These are phyloP conservation scores for Halichondria panicea DNA, from an alignment of 37 sponge, comb jelly and placozoan genomes.

Conservation along the genomic window DNA sequence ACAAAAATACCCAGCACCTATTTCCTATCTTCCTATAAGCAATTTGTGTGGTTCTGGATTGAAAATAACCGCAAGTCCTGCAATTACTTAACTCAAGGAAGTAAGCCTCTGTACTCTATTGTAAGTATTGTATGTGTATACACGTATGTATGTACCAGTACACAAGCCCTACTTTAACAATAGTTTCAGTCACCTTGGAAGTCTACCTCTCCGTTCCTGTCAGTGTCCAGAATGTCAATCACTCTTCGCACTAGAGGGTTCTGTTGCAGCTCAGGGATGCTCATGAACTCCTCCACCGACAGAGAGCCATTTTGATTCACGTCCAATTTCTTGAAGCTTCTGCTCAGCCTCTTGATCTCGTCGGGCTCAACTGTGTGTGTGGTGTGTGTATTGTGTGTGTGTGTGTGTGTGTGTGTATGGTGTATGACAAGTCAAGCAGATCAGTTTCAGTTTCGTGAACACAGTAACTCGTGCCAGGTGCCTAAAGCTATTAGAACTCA, in stretches of 20 bases:
- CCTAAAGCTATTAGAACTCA: constrained; percentile 29
- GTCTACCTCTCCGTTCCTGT: constrained; percentile 97
- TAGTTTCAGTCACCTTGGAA: constrained; percentile 75
- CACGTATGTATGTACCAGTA: neutral
- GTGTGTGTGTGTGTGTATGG: neutral
- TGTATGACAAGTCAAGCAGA: neutral
- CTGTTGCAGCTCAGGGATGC: constrained; percentile 96
- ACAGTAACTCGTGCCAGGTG: neutral
- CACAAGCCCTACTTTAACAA: neutral
- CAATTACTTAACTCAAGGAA: neutral
- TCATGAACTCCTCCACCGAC: constrained; percentile 95
- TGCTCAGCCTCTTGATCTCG: constrained; percentile 88
- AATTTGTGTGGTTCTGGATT: too few relatives aligned
- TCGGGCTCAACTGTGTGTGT: constrained; percentile 77
- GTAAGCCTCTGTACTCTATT: neutral
- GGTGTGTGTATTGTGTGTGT: neutral
- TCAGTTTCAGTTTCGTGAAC: neutral
- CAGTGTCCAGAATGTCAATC: constrained; percentile 96
- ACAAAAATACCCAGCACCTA: too few relatives aligned
- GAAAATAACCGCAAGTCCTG: too few relatives aligned
- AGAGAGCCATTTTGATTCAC: constrained; percentile 94
- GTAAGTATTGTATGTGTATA: neutral
- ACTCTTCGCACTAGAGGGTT: constrained; percentile 97
- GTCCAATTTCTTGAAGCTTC: constrained; percentile 92
- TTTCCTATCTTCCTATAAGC: too few relatives aligned